Percentiles rank a stretch among this genome's conserved stretches.
Evolutionary conservation across 2,797 vertebrate genomes (phyloP).

Genomic region (Myripristis jacobus): DNA sequence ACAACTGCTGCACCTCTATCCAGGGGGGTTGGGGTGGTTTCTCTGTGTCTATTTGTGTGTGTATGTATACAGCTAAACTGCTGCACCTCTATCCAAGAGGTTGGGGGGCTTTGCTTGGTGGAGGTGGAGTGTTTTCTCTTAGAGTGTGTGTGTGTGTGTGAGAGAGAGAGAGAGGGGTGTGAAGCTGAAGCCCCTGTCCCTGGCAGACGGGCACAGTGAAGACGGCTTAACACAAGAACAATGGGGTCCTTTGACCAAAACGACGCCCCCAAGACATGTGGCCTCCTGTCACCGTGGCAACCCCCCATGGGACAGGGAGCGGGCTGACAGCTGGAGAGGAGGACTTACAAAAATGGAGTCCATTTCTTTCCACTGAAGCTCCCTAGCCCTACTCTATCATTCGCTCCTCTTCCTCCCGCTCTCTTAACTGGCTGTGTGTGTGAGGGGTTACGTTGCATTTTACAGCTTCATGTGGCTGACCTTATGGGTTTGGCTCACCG

Average conservation of each 20-base stretch:
- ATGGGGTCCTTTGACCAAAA: slow-evolving; percentile 87
- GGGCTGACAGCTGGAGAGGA: slow-evolving; percentile 87
- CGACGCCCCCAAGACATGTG: slow-evolving; percentile 88
- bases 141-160: slow-evolving; percentile 25
- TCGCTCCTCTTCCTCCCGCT: slow-evolving; percentile 43
- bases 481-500: slow-evolving; percentile 44
- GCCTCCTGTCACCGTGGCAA: slow-evolving; percentile 90
- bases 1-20: slow-evolving; percentile 51
- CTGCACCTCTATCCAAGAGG: slow-evolving; percentile 1
- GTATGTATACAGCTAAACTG: slow-evolving; percentile 3
- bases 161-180: slow-evolving; percentile 58
- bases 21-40: slow-evolving; percentile 42
- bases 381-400: slow-evolving; percentile 53
- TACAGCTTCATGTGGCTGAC: slow-evolving; percentile 71
- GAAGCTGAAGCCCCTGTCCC: slow-evolving; percentile 73
- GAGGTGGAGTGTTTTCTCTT: neutral
- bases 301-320: slow-evolving; percentile 82
- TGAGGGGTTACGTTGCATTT: slow-evolving; percentile 63
- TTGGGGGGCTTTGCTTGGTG: slow-evolving; percentile 6
- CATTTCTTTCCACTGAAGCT: slow-evolving; percentile 79
- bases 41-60: slow-evolving; percentile 14
- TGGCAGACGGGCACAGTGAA: slow-evolving; percentile 83
- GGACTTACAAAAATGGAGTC: slow-evolving; percentile 81
- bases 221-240: slow-evolving; percentile 87
- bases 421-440: slow-evolving; percentile 39